A percentile compares a stretch with the other conserved stretches of the same genome.
Conservation (phyloP, 2,888 invertebrate species). For the Protophormia terraenovae region DNA sequence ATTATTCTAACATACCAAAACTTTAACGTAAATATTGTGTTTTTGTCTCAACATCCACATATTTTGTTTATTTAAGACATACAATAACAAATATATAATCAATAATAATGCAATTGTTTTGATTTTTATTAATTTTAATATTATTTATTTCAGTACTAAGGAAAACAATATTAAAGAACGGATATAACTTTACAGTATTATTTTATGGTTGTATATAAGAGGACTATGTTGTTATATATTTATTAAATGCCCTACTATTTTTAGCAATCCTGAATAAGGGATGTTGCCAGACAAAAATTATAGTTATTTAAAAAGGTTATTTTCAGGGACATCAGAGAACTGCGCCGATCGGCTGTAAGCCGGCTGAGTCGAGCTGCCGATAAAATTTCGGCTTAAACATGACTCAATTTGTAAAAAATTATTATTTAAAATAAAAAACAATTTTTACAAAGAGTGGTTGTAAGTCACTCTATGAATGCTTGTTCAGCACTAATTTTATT, state of each 20-base stretch:
- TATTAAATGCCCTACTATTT: not conserved
- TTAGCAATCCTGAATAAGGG: not conserved
- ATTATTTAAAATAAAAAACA: too few species aligned
- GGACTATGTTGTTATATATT: not conserved
- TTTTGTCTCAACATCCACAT: constrained; percentile 75
- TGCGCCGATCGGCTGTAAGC: too few species aligned
- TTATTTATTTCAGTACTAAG: not conserved
- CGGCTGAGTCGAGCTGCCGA: too few species aligned
- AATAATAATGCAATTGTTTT: not conserved
- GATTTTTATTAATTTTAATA: not conserved
- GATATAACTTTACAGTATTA: constrained; percentile 39
- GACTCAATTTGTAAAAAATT: too few species aligned
- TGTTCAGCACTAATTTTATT: too few species aligned
- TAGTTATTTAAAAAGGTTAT: too few species aligned
- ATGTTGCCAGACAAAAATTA: not conserved
- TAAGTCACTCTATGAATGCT: too few species aligned
- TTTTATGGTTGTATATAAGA: too few species aligned
- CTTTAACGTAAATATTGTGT: constrained; percentile 73
- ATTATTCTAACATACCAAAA: constrained; percentile 67
- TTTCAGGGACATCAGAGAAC: too few species aligned
- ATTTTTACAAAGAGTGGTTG: too few species aligned
- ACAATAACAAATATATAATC: constrained; percentile 15
- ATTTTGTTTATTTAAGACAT: constrained; percentile 66
- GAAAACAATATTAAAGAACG: not conserved
- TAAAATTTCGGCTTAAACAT: too few species aligned